A percentile compares a stretch with the other conserved stretches of the same genome.
Conservation (phyloP, 2,113 vertebrate genomes). For the Engystomops pustulosus region DNA sequence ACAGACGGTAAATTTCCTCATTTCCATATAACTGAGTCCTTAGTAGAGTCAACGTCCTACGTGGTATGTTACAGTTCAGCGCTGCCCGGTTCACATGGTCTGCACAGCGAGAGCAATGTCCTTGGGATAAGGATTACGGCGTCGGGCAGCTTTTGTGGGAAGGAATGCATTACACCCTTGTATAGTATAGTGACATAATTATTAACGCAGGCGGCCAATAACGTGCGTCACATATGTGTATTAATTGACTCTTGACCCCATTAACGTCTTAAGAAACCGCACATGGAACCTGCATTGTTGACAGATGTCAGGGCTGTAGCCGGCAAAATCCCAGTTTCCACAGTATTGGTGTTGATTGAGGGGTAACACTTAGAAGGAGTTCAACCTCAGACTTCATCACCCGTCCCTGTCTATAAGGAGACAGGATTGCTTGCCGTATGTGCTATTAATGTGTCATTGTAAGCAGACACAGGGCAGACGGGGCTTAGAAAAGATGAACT, state of each 20-base stretch:
- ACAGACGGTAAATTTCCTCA: not conserved
- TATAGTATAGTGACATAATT: not conserved
- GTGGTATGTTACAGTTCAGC: constrained; percentile 20
- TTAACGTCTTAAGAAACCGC: not conserved
- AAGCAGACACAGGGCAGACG: not conserved
- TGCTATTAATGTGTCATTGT: not conserved
- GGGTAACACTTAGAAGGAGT: not conserved
- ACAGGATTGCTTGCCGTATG: not conserved
- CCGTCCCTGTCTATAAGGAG: not conserved
- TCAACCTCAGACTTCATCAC: not conserved
- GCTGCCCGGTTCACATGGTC: not conserved
- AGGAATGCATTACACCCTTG: constrained; percentile 9
- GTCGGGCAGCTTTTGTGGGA: not conserved
- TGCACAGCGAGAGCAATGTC: not conserved
- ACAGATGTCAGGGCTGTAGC: not conserved
- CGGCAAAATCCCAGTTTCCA: not conserved
- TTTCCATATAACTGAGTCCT: not conserved
- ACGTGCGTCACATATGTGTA: constrained; percentile 11
- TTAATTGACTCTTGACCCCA: constrained; percentile 25
- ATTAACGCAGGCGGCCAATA: not conserved
- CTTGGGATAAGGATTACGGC: constrained; percentile 18
- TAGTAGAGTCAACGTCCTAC: constrained; percentile 22
- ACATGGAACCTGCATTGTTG: not conserved
- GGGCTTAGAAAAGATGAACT: not conserved
- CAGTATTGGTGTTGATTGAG: constrained; percentile 23